These are phyloP conservation scores for Forpus xanthops DNA, from an alignment of 2,797 vertebrate species.

Conservation along the genomic window DNA sequence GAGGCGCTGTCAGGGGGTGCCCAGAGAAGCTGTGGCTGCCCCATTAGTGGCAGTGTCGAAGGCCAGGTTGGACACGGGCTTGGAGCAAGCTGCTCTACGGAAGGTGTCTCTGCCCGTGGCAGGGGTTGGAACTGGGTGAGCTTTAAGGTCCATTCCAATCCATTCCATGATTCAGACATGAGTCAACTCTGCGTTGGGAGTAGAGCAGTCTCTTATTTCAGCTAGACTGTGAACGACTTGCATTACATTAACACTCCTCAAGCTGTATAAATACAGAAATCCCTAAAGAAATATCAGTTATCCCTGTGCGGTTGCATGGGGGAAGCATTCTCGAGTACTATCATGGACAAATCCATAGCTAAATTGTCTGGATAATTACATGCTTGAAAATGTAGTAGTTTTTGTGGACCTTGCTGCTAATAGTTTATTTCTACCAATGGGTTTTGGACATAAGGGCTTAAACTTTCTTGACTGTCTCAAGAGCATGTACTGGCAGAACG, in stretches of 20 bases:
- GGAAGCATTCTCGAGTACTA: neutral
- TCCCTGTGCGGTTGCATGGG: neutral
- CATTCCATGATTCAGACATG: neutral
- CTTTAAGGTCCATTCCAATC: neutral
- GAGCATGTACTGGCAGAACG: neutral
- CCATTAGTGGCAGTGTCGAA: too few species aligned
- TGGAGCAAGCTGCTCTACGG: too few species aligned
- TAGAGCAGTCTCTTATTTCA: neutral
- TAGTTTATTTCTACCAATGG: neutral
- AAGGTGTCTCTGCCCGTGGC: too few species aligned
- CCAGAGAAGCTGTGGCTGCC: too few species aligned
- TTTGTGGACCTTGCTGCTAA: neutral
- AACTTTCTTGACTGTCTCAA: neutral
- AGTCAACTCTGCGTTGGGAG: neutral
- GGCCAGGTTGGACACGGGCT: too few species aligned
- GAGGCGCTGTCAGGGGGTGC: too few species aligned
- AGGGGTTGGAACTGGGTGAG: too few species aligned
- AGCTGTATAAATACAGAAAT: constrained; percentile 48
- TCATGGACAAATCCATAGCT: neutral
- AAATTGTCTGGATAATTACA: neutral
- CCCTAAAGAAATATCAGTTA: constrained; percentile 21
- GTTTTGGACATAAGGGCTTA: neutral
- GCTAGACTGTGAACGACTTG: neutral
- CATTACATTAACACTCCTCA: neutral
- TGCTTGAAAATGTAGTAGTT: neutral